Base-by-base conservation (phyloP, 2,113 vertebrate genomes). In the Nerophis ophidion region DNA sequence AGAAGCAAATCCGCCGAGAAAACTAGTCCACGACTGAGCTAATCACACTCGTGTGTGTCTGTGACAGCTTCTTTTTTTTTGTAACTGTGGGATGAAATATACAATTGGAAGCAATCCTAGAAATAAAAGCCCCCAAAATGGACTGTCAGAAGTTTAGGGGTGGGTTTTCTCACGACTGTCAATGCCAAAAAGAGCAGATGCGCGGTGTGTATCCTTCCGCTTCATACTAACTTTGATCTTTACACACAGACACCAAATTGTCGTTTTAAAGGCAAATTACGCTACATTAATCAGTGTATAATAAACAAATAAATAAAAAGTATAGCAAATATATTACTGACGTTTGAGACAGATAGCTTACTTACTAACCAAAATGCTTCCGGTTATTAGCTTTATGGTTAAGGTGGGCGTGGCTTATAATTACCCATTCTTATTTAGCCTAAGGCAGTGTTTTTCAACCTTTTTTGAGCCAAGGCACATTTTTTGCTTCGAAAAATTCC, bases 191-290 rank as follows among this genome's bases (percentile, higher is more conserved):
- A 33, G 51, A 52, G 70, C 50, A 54, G 68, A 75, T 63, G 67
- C 77, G 75, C 71, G 19, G 42, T 26, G n/a, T 72, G 86, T 90
- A 89, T 19, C 79, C 84, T 66, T 90, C 85, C 85, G 86, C 87
- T 56, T 11, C 54, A 42, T 16, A 42, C 48, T 17, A 49, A 49
- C 48, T 49, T 17, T 49, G 36, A 42, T 8, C 40, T 10, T 44
- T 42, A 44, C 40, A 7, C 36, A 33, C 12, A 55, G 48, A 34
- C 46, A 16, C 26, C 8, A 38, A 4, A 38, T 26, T 26, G 4
- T 38, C 36, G 0, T 12, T 44, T 11, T 12, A 44, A 44, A 44
- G 40, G 12, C 40, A 44, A 12, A 44, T 4, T 44, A 44, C 12
- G 40, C 10, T 0, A 44, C 12, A 44, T 44, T 11, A 11, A 44